Base-by-base conservation (phyloP, 2,888 invertebrate species). In the Blastobasis lacticolella region DNA sequence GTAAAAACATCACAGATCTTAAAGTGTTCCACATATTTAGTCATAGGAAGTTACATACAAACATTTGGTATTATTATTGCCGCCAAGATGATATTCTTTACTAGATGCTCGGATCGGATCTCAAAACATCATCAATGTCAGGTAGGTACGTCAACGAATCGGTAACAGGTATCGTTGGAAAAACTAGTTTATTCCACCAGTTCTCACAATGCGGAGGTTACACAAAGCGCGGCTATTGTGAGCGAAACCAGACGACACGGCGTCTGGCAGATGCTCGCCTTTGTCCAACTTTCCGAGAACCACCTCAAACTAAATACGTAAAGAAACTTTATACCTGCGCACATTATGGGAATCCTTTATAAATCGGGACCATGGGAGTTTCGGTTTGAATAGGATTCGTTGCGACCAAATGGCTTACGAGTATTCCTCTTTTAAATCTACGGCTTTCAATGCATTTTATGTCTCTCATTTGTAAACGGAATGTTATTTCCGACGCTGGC, bases 231-330 rank as follows among this genome's bases (percentile, higher is more conserved):
- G 23, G 23, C 23, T 23, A 23, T 23, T 23, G 23, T 23, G 23
- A 23, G 23, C 23, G 23, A 57, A 52, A 36, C 40, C 57, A 63
- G 81, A 77, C 82, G 84, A 81, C 85, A 73, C 68, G 55, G 58
- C 71, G 85, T 85, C 85, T 85, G 75, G 74, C 83, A 83, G 83
- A 83, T 83, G 78, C 72, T 23, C 23, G 23, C 23, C 23, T 23
- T 23, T 23, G 56, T 55, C 49, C 23, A 55, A 58, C 58, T 64
- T 81, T 81, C 80, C 60, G 47, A 71, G 81, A 83, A 84, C 57
- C 58, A 46, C 54, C 53, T 41, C 58, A 62, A 68, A 23, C 23
- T 23, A 23, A 2, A 23, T 23, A 23, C 23, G 23, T 23, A 23
- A 23, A 23, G 51, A 45, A 59, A 59, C 64, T 66, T 65, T 73